phyloP scores from a whole-genome alignment of 2,113 vertebrate species.

The Brachirus orientalis region DNA sequence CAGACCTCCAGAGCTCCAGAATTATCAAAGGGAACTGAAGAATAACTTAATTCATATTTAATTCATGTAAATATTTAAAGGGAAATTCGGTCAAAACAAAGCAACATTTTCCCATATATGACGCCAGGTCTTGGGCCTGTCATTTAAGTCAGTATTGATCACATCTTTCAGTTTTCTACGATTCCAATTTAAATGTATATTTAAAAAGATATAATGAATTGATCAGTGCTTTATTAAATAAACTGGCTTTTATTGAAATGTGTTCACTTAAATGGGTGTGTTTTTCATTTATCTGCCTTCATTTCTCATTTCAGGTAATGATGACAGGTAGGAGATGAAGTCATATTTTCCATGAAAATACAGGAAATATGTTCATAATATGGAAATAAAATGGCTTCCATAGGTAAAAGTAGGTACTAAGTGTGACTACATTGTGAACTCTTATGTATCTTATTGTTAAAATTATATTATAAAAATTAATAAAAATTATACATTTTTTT shows the following conservation, averaged over 20 bases:
- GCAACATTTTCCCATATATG: neutral
- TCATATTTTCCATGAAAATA: too few relatives aligned
- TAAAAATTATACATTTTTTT: too few relatives aligned
- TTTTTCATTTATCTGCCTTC: neutral
- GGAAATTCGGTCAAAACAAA: constrained; percentile 13
- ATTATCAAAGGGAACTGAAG: constrained; percentile 25
- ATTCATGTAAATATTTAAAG: constrained; percentile 21
- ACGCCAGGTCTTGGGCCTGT: neutral
- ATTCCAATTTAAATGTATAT: constrained; percentile 14
- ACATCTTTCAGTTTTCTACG: neutral
- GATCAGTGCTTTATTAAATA: constrained; percentile 42
- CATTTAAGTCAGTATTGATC: constrained; percentile 12
- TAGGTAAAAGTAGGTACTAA: too few relatives aligned
- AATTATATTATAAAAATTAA: too few relatives aligned
- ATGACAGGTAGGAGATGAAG: too few relatives aligned
- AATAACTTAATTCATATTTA: too few relatives aligned
- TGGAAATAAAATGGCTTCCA: too few relatives aligned
- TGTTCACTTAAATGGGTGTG: constrained; percentile 1
- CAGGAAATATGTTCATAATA: too few relatives aligned
- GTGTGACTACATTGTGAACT: too few relatives aligned
- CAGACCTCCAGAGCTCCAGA: neutral
- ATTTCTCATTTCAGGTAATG: neutral
- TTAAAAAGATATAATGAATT: constrained; percentile 20
- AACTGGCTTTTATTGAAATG: constrained; percentile 34
- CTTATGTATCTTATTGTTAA: too few relatives aligned